Evolutionary conservation across 1,140 invertebrate genomes (phyloP).

Genomic region (Diprion similis): DNA sequence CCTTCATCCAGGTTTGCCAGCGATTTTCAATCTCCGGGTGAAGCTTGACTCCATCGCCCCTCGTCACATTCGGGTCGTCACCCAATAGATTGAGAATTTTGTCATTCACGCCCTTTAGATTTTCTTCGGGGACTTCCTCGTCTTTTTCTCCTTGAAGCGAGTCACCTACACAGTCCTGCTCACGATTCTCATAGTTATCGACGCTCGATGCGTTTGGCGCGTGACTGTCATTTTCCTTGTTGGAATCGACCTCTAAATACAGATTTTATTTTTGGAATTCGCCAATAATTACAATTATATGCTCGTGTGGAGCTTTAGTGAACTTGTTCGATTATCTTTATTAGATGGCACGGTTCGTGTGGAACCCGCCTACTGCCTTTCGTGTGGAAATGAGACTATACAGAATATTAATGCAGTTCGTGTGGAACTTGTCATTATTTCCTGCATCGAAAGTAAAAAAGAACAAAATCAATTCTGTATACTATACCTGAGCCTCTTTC

Average conservation of each 20-base stretch:
- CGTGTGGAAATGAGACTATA: constrained; percentile 14
- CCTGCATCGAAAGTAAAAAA: background rate
- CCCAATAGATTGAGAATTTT: constrained; percentile 20
- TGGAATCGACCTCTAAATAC: constrained; percentile 5
- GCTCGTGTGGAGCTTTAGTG: constrained; percentile 18
- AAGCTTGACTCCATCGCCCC: background rate
- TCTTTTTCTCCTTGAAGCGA: background rate
- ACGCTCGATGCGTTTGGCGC: background rate
- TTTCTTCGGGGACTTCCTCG: constrained; percentile 9
- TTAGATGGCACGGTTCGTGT: constrained; percentile 6
- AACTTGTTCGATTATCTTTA: constrained; percentile 10
- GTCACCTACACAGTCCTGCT: background rate
- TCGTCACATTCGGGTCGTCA: constrained; percentile 6
- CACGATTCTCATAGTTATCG: constrained; percentile 13
- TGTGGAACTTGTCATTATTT: constrained; percentile 8
- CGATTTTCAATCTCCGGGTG: constrained; percentile 14
- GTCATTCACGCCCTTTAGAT: background rate
- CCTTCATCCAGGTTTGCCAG: constrained; percentile 19
- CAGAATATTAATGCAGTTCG: constrained; percentile 10
- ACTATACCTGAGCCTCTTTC: background rate
- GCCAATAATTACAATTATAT: background rate
- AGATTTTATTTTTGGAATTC: constrained; percentile 7
- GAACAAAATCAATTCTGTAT: background rate
- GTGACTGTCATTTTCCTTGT: constrained; percentile 17
- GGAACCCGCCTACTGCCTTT: background rate